Evolutionary conservation across 2,797 vertebrate genomes (phyloP).

Genomic region (Oreochromis grahami): DNA sequence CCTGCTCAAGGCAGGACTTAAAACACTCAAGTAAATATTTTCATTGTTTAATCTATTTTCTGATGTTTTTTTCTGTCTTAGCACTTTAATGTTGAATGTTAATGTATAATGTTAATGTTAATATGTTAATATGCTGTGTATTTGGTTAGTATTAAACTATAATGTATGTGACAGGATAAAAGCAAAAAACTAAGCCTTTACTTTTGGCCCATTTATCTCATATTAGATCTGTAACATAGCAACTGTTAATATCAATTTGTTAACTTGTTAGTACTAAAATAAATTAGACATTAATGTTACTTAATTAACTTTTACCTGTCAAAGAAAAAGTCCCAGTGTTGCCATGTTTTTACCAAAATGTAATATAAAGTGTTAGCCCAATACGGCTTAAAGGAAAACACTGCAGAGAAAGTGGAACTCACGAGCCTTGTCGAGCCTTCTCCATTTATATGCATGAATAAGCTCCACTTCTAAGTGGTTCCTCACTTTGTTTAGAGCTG

Average conservation of each 20-base stretch:
- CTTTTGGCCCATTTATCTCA: not conserved
- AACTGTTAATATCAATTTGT: not conserved
- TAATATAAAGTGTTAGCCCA: not conserved
- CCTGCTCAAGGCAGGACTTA: not conserved
- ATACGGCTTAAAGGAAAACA: not conserved
- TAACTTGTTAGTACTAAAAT: not conserved
- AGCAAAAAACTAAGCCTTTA: not conserved
- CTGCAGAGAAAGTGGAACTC: not conserved
- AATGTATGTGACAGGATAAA: not conserved
- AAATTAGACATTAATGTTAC: not conserved
- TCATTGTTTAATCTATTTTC: not conserved
- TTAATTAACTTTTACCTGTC: not conserved
- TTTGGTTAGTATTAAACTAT: not conserved
- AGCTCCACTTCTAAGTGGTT: not conserved
- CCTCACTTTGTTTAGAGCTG: not conserved
- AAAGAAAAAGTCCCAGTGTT: not conserved
- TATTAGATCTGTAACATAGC: not conserved
- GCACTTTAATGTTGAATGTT: too few relatives aligned
- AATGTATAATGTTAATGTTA: too few relatives aligned
- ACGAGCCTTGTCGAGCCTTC: not conserved
- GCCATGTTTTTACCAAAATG: not conserved
- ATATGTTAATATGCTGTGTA: not conserved
- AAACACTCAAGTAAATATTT: constrained; percentile 26
- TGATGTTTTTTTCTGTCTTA: not conserved
- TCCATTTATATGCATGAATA: constrained; percentile 3